Percentiles rank a stretch among this genome's conserved stretches.
Evolutionary conservation across 1,140 invertebrate species (phyloP).

Genomic region (Akabosia matsudoensis): DNA sequence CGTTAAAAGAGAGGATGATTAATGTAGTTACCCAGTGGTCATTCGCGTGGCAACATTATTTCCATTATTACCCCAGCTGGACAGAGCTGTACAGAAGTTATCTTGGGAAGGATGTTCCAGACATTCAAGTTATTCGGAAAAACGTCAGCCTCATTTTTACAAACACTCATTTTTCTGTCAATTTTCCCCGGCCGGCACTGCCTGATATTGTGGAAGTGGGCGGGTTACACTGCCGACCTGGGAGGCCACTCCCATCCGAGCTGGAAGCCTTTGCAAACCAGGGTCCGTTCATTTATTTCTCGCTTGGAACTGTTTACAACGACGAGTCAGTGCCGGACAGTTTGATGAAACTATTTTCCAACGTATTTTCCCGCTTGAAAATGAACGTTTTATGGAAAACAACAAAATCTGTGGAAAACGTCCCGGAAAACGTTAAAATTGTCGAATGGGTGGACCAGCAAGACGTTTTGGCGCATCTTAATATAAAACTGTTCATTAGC

Average conservation of each 20-base stretch:
- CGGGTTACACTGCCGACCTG: constrained; percentile 56
- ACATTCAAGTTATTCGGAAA: constrained; percentile 53
- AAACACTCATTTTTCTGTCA: constrained; percentile 59
- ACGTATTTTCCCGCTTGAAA: constrained; percentile 49
- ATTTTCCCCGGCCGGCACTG: constrained; percentile 53
- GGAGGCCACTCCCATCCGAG: constrained; percentile 44
- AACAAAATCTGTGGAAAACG: constrained; percentile 1
- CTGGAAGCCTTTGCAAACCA: neutral
- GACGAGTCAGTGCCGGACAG: constrained; percentile 30
- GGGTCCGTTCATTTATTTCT: constrained; percentile 51
- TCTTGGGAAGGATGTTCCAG: too few species aligned
- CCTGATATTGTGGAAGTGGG: constrained; percentile 59
- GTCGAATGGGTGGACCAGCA: constrained; percentile 48
- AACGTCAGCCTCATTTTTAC: constrained; percentile 57
- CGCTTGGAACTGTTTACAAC: constrained; percentile 26
- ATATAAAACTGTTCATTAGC: constrained; percentile 62
- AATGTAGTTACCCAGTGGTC: too few species aligned
- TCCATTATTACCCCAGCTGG: too few species aligned
- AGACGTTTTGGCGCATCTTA: constrained; percentile 55
- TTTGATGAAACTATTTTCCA: constrained; percentile 15
- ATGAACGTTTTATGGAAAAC: constrained; percentile 61
- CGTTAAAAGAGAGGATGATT: too few species aligned
- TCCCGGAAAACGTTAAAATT: constrained; percentile 54
- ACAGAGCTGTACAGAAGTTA: too few species aligned
- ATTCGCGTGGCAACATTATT: too few species aligned